phyloP scores from a whole-genome alignment of 2,113 vertebrate species.

The Himantopus leucocephalus region DNA sequence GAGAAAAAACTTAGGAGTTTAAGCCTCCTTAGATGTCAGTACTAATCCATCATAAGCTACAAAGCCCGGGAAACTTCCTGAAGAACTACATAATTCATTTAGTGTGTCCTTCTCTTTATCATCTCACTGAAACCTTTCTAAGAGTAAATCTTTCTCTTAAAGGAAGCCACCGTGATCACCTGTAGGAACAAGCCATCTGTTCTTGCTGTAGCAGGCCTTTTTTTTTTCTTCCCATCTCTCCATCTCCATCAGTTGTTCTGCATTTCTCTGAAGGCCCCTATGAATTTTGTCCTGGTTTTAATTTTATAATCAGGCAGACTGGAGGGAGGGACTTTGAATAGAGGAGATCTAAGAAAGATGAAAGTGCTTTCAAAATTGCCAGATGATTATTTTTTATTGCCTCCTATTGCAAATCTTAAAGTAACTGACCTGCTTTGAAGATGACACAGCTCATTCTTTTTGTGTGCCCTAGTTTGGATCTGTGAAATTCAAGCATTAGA shows the following conservation, averaged over 20 bases:
- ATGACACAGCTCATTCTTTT: not conserved
- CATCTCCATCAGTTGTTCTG: not conserved
- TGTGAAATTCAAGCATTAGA: not conserved
- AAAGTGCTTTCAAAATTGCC: not conserved
- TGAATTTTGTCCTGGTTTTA: not conserved
- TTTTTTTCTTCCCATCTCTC: not conserved
- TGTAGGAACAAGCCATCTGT: not conserved
- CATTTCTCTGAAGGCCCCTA: not conserved
- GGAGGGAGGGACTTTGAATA: not conserved
- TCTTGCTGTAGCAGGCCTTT: not conserved
- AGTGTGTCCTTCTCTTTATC: not conserved
- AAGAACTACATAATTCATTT: not conserved
- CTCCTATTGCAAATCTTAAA: not conserved
- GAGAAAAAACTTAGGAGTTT: not conserved
- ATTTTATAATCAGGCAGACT: not conserved
- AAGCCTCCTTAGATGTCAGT: not conserved
- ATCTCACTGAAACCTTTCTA: not conserved
- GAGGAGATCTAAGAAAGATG: not conserved
- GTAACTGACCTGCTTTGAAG: conserved; percentile 3
- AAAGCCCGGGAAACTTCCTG: not conserved
- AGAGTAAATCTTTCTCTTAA: not conserved
- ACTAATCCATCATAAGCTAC: not conserved
- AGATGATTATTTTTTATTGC: not conserved
- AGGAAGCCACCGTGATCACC: not conserved
- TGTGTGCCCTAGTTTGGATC: not conserved